Evolutionary conservation across 2,113 vertebrate species (phyloP).

Genomic region (Percopsis transmontana): DNA sequence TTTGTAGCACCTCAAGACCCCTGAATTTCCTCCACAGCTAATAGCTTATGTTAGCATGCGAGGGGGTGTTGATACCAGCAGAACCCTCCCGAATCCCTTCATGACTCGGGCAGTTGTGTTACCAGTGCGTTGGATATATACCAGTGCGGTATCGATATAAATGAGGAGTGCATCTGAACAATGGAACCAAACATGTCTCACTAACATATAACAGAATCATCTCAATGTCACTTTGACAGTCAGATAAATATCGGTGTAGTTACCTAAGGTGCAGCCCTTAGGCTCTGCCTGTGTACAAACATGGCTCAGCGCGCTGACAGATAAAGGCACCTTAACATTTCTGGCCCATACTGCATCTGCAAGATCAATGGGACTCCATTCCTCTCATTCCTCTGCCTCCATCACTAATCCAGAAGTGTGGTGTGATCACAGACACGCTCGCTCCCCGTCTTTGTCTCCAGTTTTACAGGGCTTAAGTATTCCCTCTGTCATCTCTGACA

Average conservation of each 20-base stretch:
- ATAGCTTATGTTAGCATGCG: too few relatives aligned
- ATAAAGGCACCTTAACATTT: conserved; percentile 27
- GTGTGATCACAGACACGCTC: conserved; percentile 53
- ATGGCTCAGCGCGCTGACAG: conserved; percentile 12
- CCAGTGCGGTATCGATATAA: too few relatives aligned
- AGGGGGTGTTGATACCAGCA: too few relatives aligned
- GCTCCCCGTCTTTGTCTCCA: conserved; percentile 47
- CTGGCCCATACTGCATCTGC: conserved; percentile 42
- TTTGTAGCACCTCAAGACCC: too few relatives aligned
- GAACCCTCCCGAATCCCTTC: too few relatives aligned
- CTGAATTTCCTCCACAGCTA: too few relatives aligned
- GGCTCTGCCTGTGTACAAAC: conserved; percentile 18
- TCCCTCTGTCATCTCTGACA: conserved; percentile 59
- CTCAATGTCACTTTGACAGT: not conserved
- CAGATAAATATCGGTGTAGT: not conserved
- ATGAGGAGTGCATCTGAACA: too few relatives aligned
- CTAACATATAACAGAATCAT: too few relatives aligned
- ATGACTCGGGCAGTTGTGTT: too few relatives aligned
- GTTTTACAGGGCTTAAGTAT: conserved; percentile 49
- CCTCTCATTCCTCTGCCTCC: conserved; percentile 49
- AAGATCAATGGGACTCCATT: conserved; percentile 53
- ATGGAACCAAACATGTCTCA: too few relatives aligned
- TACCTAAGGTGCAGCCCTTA: conserved; percentile 8
- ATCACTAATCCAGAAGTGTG: conserved; percentile 49
- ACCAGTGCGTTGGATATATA: too few relatives aligned